Percentiles rank a stretch among this genome's conserved stretches.
phyloP scores from a whole-genome alignment of 2,888 invertebrate genomes.

The Nemotelus nigrinus region DNA sequence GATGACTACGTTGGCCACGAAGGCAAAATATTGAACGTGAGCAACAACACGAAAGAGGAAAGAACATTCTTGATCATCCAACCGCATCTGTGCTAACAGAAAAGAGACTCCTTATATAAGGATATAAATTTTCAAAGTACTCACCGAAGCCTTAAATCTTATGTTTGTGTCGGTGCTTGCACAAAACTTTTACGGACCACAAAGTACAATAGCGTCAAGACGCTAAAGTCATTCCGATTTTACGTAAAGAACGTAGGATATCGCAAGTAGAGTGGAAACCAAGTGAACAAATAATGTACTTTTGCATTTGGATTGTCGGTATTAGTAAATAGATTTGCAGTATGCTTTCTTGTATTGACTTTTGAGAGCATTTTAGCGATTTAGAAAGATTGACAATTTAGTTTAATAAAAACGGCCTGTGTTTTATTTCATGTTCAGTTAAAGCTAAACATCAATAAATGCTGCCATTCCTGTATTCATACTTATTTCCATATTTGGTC shows the following conservation, averaged over 20 bases:
- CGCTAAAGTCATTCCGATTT: slow-evolving; percentile 26
- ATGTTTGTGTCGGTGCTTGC: slow-evolving; percentile 43
- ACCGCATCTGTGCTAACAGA: slow-evolving; percentile 24
- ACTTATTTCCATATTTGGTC: too few species aligned
- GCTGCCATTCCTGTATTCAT: too few species aligned
- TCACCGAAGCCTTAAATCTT: slow-evolving; percentile 46
- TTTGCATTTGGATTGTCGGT: slow-evolving; percentile 2
- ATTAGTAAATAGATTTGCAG: slow-evolving; percentile 11
- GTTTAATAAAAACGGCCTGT: too few species aligned
- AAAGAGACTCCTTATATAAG: slow-evolving; percentile 35
- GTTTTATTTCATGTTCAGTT: too few species aligned
- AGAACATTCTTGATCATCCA: slow-evolving; percentile 11
- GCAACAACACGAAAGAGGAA: slow-evolving; percentile 2
- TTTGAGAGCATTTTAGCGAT: too few species aligned
- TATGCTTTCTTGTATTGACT: neutral
- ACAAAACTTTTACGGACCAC: slow-evolving; percentile 43
- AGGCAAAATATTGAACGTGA: neutral
- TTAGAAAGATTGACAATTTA: too few species aligned
- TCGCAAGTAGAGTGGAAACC: slow-evolving; percentile 19
- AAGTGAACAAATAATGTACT: slow-evolving; percentile 1
- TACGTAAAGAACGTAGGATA: slow-evolving; percentile 28
- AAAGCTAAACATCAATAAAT: too few species aligned
- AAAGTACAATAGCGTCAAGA: slow-evolving; percentile 42
- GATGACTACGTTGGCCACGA: neutral
- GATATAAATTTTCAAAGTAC: slow-evolving; percentile 48